phyloP scores from a whole-genome alignment of 2,113 vertebrate species.

The Gopherus flavomarginatus region DNA sequence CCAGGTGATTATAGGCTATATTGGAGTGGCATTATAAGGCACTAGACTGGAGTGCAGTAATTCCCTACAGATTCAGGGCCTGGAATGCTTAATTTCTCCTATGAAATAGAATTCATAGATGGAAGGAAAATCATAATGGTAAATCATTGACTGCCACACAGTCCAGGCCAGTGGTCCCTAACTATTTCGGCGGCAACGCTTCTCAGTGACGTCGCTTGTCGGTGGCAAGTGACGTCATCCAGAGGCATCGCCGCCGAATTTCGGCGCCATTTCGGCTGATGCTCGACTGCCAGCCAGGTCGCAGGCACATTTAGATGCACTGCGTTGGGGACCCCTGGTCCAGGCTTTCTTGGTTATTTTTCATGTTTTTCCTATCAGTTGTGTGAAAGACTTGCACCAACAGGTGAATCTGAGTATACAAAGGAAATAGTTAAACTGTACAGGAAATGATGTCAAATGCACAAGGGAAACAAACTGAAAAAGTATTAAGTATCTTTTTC shows the following conservation, averaged over 20 bases:
- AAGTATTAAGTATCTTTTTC: too few relatives aligned
- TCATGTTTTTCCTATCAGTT: neutral
- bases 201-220: too few relatives aligned
- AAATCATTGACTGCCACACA: neutral
- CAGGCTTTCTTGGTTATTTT: neutral
- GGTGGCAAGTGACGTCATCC: too few relatives aligned
- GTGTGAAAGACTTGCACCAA: neutral
- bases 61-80: fast-evolving
- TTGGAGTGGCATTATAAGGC: neutral
- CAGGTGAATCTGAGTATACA: neutral
- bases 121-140: neutral
- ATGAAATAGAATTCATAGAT: fast-evolving
- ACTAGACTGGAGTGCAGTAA: fast-evolving
- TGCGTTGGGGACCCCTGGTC: neutral
- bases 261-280: too few relatives aligned
- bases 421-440: fast-evolving
- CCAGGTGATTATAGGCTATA: neutral
- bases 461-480: neutral
- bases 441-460: neutral
- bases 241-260: too few relatives aligned
- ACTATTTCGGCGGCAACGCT: too few relatives aligned
- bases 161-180: neutral
- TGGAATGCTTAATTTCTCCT: fast-evolving
- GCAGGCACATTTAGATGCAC: too few relatives aligned
- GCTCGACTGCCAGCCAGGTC: too few relatives aligned